Evolutionary conservation across 1,140 invertebrate genomes (phyloP), one percentile per base, ranked within the genome.

Genomic region (Diabrotica undecimpunctata): DNA sequence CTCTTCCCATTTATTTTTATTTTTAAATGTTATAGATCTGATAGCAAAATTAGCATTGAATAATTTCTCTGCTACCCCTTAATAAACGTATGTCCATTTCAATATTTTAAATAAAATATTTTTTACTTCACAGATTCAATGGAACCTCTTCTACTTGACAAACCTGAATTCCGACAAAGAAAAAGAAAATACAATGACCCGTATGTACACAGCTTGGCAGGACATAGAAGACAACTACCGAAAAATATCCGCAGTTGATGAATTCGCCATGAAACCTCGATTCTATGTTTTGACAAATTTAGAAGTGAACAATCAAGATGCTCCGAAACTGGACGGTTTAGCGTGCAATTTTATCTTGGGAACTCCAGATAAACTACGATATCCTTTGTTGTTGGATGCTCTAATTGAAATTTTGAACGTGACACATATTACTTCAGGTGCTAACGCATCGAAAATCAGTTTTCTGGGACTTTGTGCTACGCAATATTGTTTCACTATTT

Each of bases 321-420:
- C 87, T 25, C 92, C 91, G 5, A 96, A 96, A 79, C 81, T 98
- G 46, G 95, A 98, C 82, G 95, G 95, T 25, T 80, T 98, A 79
- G 95, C 95, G 4, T 94, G 93, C 77, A 97, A 94, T 81, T 97
- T 97, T 75, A 90, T 97, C 46, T 80, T 97, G 25, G 93, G 93
- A 39, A 94, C 92, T 3, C 87, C 92, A 0, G 95, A 97, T 75
- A 92, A 92, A 79, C 81, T 97, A 46, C 91, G 94, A 72, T 98
- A 98, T 82, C 88, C 90, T 0, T 78, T 91, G 38, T 78, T 98
- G 9, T 88, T 97, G 62, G 90, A 96, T 73, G 90, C 93, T 0
- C 79, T 97, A 10, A 87, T 96, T 46, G 88, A 90, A 71, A 89
- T 96, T 50, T 79, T 92, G 1, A 86, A 87, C 59, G 83, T 93